Evolutionary conservation across 2,797 vertebrate species (phyloP).

Genomic region (Chrosomus eos): DNA sequence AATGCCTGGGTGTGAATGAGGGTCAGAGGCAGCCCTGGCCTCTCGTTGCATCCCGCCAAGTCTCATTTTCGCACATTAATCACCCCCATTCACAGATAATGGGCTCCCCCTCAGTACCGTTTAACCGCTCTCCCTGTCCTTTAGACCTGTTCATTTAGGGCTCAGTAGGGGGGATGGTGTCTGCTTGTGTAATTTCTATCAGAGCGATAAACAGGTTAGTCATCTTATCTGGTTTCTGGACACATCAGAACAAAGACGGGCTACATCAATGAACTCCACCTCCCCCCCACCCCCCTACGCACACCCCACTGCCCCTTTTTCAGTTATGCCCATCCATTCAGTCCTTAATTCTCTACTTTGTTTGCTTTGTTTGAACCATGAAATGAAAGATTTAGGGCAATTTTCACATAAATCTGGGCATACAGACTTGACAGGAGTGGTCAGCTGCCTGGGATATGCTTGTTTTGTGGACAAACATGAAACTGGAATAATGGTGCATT

Average conservation of each 20-base stretch:
- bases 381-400: slow-evolving; percentile 40
- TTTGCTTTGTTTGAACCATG: slow-evolving; percentile 39
- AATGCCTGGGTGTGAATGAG: slow-evolving; percentile 78
- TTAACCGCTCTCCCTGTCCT: slow-evolving; percentile 78
- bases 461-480: slow-evolving; percentile 47
- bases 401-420: slow-evolving; percentile 37
- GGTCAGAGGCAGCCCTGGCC: slow-evolving; percentile 75
- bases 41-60: slow-evolving; percentile 67
- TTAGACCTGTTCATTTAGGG: slow-evolving; percentile 81
- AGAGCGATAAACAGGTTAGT: slow-evolving; percentile 71
- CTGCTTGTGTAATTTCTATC: slow-evolving; percentile 71
- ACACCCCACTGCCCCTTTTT: slow-evolving; percentile 18
- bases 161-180: slow-evolving; percentile 69
- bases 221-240: slow-evolving; percentile 64
- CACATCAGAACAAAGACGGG: slow-evolving; percentile 72
- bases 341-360: slow-evolving; percentile 29
- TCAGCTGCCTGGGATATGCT: slow-evolving; percentile 38
- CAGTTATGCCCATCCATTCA: slow-evolving; percentile 36
- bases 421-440: slow-evolving; percentile 40
- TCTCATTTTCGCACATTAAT: slow-evolving; percentile 80
- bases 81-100: slow-evolving; percentile 83
- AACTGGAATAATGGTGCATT: slow-evolving; percentile 16
- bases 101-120: slow-evolving; percentile 78
- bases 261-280: slow-evolving; percentile 45
- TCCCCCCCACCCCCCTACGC: slow-evolving; percentile 17